Conservation (phyloP, 2,797 vertebrate genomes). For the Poeciliopsis presidionis region DNA sequence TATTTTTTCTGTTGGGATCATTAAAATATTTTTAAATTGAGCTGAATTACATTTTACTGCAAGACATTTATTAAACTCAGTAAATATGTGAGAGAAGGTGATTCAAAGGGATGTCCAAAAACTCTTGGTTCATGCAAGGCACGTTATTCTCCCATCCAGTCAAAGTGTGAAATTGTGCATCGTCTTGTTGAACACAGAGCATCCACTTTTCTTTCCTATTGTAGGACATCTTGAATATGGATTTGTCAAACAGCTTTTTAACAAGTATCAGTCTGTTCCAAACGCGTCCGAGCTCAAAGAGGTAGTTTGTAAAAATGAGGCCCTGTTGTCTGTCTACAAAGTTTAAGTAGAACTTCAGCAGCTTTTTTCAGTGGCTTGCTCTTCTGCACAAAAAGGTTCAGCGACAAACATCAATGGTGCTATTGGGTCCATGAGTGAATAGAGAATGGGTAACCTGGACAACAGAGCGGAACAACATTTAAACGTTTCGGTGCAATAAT, state of each 20-base stretch:
- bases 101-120: not conserved
- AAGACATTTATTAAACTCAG: not conserved
- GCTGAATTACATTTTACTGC: not conserved
- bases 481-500: not conserved
- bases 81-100: not conserved
- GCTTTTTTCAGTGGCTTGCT: not conserved
- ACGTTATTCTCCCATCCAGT: not conserved
- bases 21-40: no score
- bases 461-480: not conserved
- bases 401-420: no score
- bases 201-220: not conserved
- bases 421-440: not conserved
- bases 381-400: not conserved
- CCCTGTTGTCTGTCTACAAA: not conserved
- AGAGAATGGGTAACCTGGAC: not conserved
- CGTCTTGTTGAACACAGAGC: not conserved
- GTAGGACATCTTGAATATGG: not conserved
- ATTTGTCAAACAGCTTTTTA: not conserved
- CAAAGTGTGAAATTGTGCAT: not conserved
- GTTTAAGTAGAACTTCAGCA: not conserved
- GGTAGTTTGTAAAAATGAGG: not conserved
- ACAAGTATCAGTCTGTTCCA: not conserved
- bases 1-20: no score
- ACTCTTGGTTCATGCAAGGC: not conserved
- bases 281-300: not conserved